A percentile compares a stretch with the other conserved stretches of the same genome.
These are phyloP conservation scores for Trachythela sp. DNA, from an alignment of 64 coral and sea anemone genomes.

Conservation along the genomic window DNA sequence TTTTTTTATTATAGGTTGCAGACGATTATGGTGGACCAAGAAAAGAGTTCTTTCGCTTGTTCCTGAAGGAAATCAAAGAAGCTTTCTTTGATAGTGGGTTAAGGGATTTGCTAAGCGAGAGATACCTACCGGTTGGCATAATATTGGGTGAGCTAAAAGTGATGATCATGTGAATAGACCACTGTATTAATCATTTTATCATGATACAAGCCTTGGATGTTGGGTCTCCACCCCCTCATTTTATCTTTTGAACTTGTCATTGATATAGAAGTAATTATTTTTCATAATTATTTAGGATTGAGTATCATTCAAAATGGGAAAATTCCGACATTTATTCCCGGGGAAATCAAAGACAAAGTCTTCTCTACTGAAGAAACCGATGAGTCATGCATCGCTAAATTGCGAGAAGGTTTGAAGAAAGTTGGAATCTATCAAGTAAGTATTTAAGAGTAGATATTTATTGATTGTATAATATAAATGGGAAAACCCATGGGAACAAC, in stretches of 20 bases:
- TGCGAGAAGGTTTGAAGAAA: slow-evolving; percentile 3
- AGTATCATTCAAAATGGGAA: slow-evolving; percentile 47
- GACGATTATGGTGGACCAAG: slow-evolving; percentile 34
- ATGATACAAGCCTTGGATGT: background rate
- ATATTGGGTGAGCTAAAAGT: slow-evolving; percentile 22
- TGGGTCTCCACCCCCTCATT: background rate
- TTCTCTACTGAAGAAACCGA: background rate
- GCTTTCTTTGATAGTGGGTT: slow-evolving; percentile 32
- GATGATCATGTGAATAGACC: background rate
- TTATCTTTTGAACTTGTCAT: slow-evolving; percentile 18
- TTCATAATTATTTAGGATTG: slow-evolving; percentile 25
- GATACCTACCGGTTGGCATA: slow-evolving; percentile 32
- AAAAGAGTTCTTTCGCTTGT: slow-evolving; percentile 39
- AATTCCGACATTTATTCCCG: slow-evolving; percentile 22
- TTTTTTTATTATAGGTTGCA: slow-evolving; percentile 30
- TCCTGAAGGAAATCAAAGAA: slow-evolving; percentile 7
- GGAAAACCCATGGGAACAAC: too few species aligned
- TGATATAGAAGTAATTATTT: background rate
- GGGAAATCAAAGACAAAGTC: slow-evolving; percentile 19
- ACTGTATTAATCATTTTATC: background rate
- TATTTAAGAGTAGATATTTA: background rate
- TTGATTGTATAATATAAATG: background rate
- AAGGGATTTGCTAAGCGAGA: slow-evolving; percentile 3
- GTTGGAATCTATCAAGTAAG: slow-evolving; percentile 10
- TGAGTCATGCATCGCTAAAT: background rate